Percentiles rank a stretch among this genome's conserved stretches.
Evolutionary conservation across 53 echinoderm and acorn worm species (phyloP).

Genomic region (Henricia sp.): DNA sequence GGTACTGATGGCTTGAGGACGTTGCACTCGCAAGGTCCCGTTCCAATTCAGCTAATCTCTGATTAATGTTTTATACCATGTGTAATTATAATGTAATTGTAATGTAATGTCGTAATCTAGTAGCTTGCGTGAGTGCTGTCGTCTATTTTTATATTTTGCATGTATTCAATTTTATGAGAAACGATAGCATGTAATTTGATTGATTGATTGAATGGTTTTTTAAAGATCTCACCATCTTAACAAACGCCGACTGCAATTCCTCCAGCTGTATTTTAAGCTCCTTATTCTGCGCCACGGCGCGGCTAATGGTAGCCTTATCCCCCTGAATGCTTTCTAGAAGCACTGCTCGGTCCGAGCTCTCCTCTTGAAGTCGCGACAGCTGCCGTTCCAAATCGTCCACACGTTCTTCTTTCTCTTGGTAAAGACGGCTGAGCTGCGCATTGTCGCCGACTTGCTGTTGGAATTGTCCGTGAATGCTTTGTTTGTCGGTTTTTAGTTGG

Average conservation of each 20-base stretch:
- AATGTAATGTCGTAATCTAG: no score
- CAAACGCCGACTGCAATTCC: conserved; percentile 92
- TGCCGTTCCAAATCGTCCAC: conserved; percentile 74
- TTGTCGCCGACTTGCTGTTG: conserved; percentile 83
- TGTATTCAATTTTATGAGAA: no score
- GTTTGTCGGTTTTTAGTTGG: conserved; percentile 59
- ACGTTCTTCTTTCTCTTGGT: conserved; percentile 82
- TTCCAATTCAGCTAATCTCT: no score
- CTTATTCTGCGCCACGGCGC: conserved; percentile 97
- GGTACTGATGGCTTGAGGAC: no score
- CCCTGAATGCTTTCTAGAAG: conserved; percentile 93
- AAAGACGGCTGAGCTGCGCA: conserved; percentile 78
- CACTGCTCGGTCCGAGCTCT: conserved; percentile 68
- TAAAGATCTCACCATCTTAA: conserved; percentile 93
- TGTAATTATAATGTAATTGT: no score
- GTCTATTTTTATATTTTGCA: no score
- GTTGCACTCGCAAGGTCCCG: no score
- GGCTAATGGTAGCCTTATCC: conserved; percentile 96
- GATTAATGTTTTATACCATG: no score
- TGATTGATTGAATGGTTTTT: no score
- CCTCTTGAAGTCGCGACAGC: conserved; percentile 75
- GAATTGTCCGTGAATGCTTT: conserved; percentile 58
- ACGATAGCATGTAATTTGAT: no score
- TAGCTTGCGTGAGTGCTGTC: no score
- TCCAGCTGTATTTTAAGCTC: conserved; percentile 90